phyloP scores from a whole-genome alignment of 2,797 vertebrate genomes.

The Delichon dasypus region DNA sequence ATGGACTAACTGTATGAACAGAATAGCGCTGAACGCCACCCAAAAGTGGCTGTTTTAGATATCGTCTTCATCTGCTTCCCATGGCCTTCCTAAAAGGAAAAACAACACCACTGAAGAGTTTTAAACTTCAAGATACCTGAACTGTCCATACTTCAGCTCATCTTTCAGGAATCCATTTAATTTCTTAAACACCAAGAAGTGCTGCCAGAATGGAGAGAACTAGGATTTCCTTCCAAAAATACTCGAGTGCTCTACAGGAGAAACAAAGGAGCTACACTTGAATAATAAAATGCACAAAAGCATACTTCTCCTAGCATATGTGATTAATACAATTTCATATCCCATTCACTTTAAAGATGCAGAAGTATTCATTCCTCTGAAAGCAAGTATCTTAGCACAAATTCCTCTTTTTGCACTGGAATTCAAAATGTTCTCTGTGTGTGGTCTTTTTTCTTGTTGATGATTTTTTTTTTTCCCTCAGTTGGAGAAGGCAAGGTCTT shows the following conservation, averaged over 20 bases:
- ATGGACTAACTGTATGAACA: background rate
- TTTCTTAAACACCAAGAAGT: constrained; percentile 22
- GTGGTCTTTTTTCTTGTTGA: background rate
- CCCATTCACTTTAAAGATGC: constrained; percentile 13
- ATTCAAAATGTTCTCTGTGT: background rate
- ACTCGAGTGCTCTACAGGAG: background rate
- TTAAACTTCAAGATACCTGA: background rate
- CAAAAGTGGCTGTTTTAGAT: background rate
- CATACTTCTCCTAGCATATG: background rate
- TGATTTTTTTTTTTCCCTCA: background rate
- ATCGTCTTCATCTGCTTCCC: background rate
- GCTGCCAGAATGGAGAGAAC: background rate
- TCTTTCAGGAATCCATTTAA: constrained; percentile 33
- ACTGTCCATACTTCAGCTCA: background rate
- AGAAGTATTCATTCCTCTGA: constrained; percentile 1
- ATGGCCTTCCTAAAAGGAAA: background rate
- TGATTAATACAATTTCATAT: constrained; percentile 43
- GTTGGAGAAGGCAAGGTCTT: background rate
- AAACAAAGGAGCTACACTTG: background rate
- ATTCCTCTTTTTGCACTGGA: constrained; percentile 16
- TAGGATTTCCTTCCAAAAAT: constrained; percentile 21
- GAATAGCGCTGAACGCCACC: background rate
- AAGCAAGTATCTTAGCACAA: background rate
- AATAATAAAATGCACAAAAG: constrained; percentile 16
- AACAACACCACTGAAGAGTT: background rate